Percentiles rank a stretch among this genome's conserved stretches.
These are phyloP conservation scores for Pseudococcus jackbeardsleyi DNA, from an alignment of 2,888 invertebrate genomes.

Conservation along the genomic window DNA sequence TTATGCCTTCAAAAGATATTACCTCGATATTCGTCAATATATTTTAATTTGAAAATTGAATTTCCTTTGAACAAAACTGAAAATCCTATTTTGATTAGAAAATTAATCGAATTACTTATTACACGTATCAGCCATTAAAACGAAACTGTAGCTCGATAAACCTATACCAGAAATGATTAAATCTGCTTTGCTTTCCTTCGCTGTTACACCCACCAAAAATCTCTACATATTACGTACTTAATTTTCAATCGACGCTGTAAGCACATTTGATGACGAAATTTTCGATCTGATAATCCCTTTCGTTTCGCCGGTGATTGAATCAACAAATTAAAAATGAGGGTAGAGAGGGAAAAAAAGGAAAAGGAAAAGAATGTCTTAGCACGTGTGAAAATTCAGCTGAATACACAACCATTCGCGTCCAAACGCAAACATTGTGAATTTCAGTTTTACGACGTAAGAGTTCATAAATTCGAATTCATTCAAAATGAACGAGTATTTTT, in stretches of 20 bases:
- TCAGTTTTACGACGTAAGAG: background rate
- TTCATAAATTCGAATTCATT: constrained; percentile 10
- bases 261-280: background rate
- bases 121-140: background rate
- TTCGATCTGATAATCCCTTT: background rate
- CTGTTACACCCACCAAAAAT: background rate
- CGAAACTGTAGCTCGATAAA: background rate
- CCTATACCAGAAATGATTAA: background rate
- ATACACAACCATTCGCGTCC: constrained; percentile 38
- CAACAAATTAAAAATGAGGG: constrained; percentile 24
- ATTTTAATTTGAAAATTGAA: background rate
- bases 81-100: background rate
- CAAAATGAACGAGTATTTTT: no score
- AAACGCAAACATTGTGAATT: background rate
- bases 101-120: constrained; percentile 8
- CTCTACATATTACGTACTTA: background rate
- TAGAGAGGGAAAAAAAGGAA: background rate
- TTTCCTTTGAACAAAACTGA: background rate
- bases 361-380: background rate
- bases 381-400: constrained; percentile 53
- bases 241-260: background rate
- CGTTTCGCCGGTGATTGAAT: background rate
- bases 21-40: background rate
- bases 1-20: background rate
- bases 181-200: background rate